Evolutionary conservation across 1,140 invertebrate species (phyloP).

Genomic region (Asbolus verrucosus): DNA sequence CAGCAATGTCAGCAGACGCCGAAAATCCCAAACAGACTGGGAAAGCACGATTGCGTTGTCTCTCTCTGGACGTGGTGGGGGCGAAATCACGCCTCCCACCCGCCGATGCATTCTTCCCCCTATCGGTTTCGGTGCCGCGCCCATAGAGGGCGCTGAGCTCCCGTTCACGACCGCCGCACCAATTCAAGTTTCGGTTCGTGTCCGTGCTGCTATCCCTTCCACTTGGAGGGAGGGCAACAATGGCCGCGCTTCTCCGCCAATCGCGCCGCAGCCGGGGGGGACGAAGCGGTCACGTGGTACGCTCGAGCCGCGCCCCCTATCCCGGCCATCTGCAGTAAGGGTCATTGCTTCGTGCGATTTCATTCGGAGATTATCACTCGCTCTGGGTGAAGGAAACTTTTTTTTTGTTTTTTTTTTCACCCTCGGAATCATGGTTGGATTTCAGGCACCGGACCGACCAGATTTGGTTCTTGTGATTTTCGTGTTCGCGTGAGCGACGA

Average conservation of each 20-base stretch:
- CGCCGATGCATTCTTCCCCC: too few species aligned
- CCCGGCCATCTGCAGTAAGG: not conserved
- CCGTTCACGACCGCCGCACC: too few species aligned
- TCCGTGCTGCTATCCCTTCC: too few species aligned
- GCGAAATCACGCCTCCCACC: not conserved
- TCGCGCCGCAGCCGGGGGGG: not conserved
- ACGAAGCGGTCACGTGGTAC: slow-evolving; percentile 2
- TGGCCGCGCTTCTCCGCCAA: not conserved
- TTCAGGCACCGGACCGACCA: not conserved
- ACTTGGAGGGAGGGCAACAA: slow-evolving; percentile 1
- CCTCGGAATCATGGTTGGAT: too few species aligned
- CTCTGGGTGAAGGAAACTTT: not conserved
- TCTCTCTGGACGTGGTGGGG: slow-evolving; percentile 12
- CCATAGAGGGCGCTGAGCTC: too few species aligned
- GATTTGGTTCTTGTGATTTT: not conserved
- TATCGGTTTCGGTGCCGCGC: too few species aligned
- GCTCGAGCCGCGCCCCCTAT: not conserved
- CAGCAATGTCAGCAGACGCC: slow-evolving; percentile 27
- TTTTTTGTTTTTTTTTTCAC: slow-evolving; percentile 3
- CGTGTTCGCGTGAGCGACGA: not conserved
- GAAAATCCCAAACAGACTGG: slow-evolving; percentile 27
- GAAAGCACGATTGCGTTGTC: slow-evolving; percentile 4
- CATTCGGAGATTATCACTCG: not conserved
- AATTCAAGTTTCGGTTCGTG: too few species aligned
- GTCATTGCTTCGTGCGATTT: slow-evolving; percentile 31